Evolutionary conservation across 2,888 invertebrate species (phyloP), one percentile per base, ranked within the genome.

Genomic region (Habrosyne pyritoides): DNA sequence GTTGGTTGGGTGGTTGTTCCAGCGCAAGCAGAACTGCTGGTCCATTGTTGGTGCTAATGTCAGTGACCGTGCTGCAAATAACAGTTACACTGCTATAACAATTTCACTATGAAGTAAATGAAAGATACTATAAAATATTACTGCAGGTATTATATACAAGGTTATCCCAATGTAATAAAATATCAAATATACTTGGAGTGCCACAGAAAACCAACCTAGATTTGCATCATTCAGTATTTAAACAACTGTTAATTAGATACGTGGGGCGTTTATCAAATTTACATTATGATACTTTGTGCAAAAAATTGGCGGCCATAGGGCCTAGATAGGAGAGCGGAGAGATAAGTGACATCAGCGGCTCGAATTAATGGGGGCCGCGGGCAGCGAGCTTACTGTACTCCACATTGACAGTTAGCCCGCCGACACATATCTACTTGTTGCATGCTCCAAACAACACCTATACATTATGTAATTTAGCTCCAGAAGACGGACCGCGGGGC

Each of bases 1-100:
- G 93, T 97, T 97, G 93, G 94, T 96, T 85, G 96, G 97, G 94
- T 97, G 97, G 94, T 97, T 98, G 95, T 97, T 97, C 97, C 97
- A 98, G 94, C 97, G 96, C 89, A 98, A 95, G 93, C 97, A 97
- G 94, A 97, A 98, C 94, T 97, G 97, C 93, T 95, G 96, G 94
- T 95, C 94, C 94, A 94, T 94, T 87, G 93, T 94, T 79, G 91
- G 89, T 87, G 91, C 88, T 89, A 90, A 83, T 91, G 93, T 93
- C 92, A 93, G 89, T 91, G 93, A 88, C 87, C 91, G 92, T 89
- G 90, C 93, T 93, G 90, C 73, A 91, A 89, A 77, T 63, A 77
- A 73, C 18, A 50, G 50, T 63, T 63, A 55, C 22, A 60, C 54
- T 55, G 33, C 36, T 67, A 46, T 26, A 46, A 53, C 33, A 30